These are phyloP conservation scores for Rhagoletis pomonella DNA, from an alignment of 1,140 invertebrate species.

Conservation along the genomic window DNA sequence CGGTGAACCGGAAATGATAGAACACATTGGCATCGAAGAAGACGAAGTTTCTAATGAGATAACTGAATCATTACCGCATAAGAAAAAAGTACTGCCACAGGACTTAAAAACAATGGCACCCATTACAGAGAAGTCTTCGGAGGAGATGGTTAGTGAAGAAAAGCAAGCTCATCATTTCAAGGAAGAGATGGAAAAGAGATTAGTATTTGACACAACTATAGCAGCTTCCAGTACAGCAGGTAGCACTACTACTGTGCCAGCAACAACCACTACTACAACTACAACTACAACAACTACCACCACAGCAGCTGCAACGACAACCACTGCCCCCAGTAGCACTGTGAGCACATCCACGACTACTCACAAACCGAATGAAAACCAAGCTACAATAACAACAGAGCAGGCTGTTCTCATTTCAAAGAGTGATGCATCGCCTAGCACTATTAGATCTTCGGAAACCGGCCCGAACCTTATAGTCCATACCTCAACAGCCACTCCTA, in stretches of 20 bases:
- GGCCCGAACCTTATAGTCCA: too few species aligned
- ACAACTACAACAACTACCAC: conserved; percentile 29
- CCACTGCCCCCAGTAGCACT: conserved; percentile 18
- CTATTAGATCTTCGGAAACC: too few species aligned
- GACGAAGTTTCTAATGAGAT: conserved; percentile 69
- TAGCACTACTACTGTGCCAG: conserved; percentile 13
- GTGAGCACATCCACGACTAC: conserved; percentile 19
- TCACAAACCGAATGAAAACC: conserved; percentile 7
- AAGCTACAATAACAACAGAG: conserved; percentile 50
- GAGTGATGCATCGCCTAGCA: conserved; percentile 36
- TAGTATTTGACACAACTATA: background rate
- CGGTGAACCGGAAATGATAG: conserved; percentile 57
- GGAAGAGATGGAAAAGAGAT: conserved; percentile 33
- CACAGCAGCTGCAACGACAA: conserved; percentile 49
- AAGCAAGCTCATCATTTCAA: background rate
- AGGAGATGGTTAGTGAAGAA: background rate
- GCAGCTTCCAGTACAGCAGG: background rate
- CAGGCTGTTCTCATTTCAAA: background rate
- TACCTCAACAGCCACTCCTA: background rate
- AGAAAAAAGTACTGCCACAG: conserved; percentile 67
- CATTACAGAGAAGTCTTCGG: conserved; percentile 55
- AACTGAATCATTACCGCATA: conserved; percentile 68
- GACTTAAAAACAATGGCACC: conserved; percentile 66
- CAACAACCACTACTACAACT: conserved; percentile 52
- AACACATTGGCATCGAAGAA: conserved; percentile 61